Conservation (phyloP, 2,113 vertebrate genomes). For the Takifugu bimaculatus region DNA sequence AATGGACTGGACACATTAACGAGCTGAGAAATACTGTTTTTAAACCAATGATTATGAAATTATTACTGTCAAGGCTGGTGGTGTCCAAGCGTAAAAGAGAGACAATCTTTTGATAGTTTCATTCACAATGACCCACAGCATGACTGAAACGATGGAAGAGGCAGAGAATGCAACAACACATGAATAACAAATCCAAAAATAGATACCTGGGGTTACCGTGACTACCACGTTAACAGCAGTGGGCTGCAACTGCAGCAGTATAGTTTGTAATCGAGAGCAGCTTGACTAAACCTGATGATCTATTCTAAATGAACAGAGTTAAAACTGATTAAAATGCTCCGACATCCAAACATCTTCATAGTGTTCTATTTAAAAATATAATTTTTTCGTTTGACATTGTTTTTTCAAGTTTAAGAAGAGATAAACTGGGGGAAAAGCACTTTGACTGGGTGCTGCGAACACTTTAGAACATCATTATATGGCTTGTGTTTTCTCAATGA, state of each 20-base stretch:
- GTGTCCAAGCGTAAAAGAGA: background rate
- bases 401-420: too few relatives aligned
- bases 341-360: too few relatives aligned
- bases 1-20: constrained; percentile 9
- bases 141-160: background rate
- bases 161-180: too few relatives aligned
- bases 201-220: background rate
- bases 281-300: background rate
- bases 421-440: too few relatives aligned
- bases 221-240: background rate
- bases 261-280: background rate
- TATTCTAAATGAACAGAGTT: too few relatives aligned
- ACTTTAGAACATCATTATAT: too few relatives aligned
- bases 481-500: too few relatives aligned
- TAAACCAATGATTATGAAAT: background rate
- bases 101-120: background rate
- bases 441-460: too few relatives aligned
- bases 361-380: too few relatives aligned
- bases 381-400: too few relatives aligned
- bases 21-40: constrained; percentile 8
- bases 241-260: background rate
- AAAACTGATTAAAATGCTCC: too few relatives aligned
- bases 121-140: background rate
- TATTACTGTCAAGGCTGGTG: too few relatives aligned
- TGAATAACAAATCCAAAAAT: background rate